Percentiles rank a stretch among this genome's conserved stretches.
These are phyloP conservation scores for Thymelicus lineola DNA, from an alignment of 2,888 invertebrate genomes.

Conservation along the genomic window DNA sequence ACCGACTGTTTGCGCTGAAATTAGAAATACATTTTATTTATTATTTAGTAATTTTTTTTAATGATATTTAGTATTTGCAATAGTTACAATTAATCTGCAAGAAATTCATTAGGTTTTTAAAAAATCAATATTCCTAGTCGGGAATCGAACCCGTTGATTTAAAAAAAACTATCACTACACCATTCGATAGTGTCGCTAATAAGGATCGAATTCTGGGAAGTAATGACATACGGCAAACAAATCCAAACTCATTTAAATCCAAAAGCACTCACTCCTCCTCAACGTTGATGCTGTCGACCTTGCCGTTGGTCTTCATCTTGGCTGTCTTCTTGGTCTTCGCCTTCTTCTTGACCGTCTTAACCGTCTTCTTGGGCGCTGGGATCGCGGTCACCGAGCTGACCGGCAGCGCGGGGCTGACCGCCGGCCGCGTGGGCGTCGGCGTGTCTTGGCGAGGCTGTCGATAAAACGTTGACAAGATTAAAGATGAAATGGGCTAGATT, in stretches of 20 bases:
- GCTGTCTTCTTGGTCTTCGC: constrained; percentile 57
- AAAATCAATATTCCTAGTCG: too few relatives aligned
- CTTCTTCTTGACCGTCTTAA: constrained; percentile 50
- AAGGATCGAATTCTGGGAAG: too few relatives aligned
- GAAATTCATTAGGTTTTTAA: too few relatives aligned
- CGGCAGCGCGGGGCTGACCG: constrained; percentile 71
- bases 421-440: constrained; percentile 68
- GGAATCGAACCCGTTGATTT: too few relatives aligned
- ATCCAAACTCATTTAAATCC: too few relatives aligned
- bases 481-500: too few relatives aligned
- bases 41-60: too few relatives aligned
- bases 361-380: constrained; percentile 59
- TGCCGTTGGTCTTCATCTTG: constrained; percentile 63
- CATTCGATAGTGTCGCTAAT: too few relatives aligned
- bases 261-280: constrained; percentile 71
- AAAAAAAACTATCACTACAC: too few relatives aligned
- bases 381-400: constrained; percentile 71
- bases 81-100: too few relatives aligned
- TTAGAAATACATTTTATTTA: background rate
- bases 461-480: background rate
- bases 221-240: too few relatives aligned
- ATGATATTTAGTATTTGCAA: too few relatives aligned
- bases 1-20: constrained; percentile 64
- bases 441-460: constrained; percentile 66
- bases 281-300: constrained; percentile 54